Evolutionary conservation across 1,140 invertebrate genomes (phyloP).

Genomic region (Chrysopa pallens): DNA sequence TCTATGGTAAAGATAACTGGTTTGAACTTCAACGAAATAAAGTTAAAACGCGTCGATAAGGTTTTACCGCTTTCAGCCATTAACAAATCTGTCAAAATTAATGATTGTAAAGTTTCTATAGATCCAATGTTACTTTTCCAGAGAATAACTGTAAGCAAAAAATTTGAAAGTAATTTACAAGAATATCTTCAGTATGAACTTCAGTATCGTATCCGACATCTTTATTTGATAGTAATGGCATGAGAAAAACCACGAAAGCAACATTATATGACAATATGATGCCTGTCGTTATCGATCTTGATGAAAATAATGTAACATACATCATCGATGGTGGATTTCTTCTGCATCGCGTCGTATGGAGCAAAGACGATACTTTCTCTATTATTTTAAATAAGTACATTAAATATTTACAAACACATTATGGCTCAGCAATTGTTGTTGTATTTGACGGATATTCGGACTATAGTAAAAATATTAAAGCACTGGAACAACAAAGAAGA

Average conservation of each 20-base stretch:
- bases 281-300: constrained; percentile 11
- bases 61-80: constrained; percentile 12
- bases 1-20: constrained; percentile 12
- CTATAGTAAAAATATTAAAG: constrained; percentile 9
- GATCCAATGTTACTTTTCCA: constrained; percentile 22
- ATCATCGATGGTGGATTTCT: constrained; percentile 17
- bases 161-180: constrained; percentile 12
- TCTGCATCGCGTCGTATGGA: constrained; percentile 12
- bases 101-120: constrained; percentile 16
- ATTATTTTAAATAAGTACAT: constrained; percentile 9
- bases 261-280: constrained; percentile 17
- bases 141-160: constrained; percentile 17
- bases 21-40: constrained; percentile 15
- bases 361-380: constrained; percentile 8
- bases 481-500: constrained; percentile 9
- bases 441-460: constrained; percentile 17
- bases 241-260: constrained; percentile 20
- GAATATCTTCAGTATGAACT: constrained; percentile 22
- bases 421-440: constrained; percentile 8
- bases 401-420: constrained; percentile 6
- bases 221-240: constrained; percentile 21
- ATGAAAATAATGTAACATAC: constrained; percentile 18
- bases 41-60: constrained; percentile 7
- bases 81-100: constrained; percentile 7
- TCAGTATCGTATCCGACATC: constrained; percentile 18